Percentiles rank a stretch among this genome's conserved stretches.
Evolutionary conservation across 2,888 invertebrate species (phyloP).

Genomic region (Aricia artaxerxes): DNA sequence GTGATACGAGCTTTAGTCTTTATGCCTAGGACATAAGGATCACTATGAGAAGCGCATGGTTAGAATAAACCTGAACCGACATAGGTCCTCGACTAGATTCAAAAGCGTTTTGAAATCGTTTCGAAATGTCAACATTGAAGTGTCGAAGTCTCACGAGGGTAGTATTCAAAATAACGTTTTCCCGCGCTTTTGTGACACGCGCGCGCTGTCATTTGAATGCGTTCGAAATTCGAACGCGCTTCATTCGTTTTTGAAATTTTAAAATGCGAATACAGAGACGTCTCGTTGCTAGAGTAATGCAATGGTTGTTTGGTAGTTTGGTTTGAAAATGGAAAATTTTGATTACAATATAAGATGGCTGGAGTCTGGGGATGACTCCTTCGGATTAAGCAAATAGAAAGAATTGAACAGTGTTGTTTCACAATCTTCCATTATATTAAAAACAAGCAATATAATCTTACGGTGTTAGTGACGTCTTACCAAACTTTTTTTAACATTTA

Average conservation of each 20-base stretch:
- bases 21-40: neutral
- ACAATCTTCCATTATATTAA: no score
- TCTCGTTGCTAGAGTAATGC: neutral
- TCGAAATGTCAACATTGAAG: slow-evolving; percentile 19
- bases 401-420: no score
- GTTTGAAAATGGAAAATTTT: no score
- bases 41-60: neutral
- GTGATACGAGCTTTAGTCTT: neutral
- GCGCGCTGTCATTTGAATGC: neutral
- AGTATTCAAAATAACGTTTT: neutral
- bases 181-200: neutral
- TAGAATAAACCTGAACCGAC: neutral
- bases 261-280: neutral
- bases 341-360: no score
- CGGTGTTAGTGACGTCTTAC: no score
- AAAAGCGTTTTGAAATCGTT: slow-evolving; percentile 18
- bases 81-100: neutral
- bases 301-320: neutral
- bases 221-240: slow-evolving; percentile 3
- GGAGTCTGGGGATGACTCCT: no score
- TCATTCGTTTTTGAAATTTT: slow-evolving; percentile 18
- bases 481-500: no score
- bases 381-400: no score
- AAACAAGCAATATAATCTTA: no score
- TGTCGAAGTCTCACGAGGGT: slow-evolving; percentile 15